These are phyloP conservation scores for Eidolon helvum DNA, from an alignment of 2,113 vertebrate genomes.

Conservation along the genomic window DNA sequence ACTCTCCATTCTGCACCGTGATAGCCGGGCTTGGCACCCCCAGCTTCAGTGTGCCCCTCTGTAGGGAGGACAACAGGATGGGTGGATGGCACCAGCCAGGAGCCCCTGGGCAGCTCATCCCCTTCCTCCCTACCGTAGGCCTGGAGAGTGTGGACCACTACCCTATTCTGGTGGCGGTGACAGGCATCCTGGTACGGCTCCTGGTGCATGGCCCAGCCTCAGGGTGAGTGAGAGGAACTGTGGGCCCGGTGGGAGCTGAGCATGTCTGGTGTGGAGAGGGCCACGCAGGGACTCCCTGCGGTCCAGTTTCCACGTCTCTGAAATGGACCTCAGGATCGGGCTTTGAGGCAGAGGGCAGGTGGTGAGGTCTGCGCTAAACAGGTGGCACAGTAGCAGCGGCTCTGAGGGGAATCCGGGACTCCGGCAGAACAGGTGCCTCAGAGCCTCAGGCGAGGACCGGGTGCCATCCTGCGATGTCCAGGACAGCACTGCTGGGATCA, in stretches of 20 bases:
- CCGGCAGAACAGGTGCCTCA: neutral
- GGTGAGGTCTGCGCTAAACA: neutral
- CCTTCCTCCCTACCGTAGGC: conserved; percentile 80
- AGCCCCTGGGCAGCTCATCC: neutral
- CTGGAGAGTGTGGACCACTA: conserved; percentile 99
- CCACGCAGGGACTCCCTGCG: neutral
- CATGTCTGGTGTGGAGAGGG: neutral
- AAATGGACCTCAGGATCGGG: neutral
- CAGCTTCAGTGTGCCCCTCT: neutral
- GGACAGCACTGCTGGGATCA: neutral
- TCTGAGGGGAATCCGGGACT: neutral
- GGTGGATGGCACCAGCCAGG: neutral
- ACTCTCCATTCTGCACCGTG: rapidly evolving
- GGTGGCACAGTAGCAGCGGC: rapidly evolving
- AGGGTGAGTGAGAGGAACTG: conserved; percentile 86
- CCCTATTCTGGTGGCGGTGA: conserved; percentile 97
- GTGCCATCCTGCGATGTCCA: neutral
- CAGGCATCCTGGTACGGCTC: conserved; percentile 94
- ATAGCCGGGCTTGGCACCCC: neutral
- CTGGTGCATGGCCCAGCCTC: conserved; percentile 91
- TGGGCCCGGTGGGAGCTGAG: neutral
- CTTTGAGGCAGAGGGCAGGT: neutral
- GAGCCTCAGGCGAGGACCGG: neutral
- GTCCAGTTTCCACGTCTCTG: neutral
- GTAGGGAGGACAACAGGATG: neutral